Evolutionary conservation across 2,113 vertebrate genomes (phyloP), one percentile per base, ranked within the genome.

Genomic region (Myodes glareolus): DNA sequence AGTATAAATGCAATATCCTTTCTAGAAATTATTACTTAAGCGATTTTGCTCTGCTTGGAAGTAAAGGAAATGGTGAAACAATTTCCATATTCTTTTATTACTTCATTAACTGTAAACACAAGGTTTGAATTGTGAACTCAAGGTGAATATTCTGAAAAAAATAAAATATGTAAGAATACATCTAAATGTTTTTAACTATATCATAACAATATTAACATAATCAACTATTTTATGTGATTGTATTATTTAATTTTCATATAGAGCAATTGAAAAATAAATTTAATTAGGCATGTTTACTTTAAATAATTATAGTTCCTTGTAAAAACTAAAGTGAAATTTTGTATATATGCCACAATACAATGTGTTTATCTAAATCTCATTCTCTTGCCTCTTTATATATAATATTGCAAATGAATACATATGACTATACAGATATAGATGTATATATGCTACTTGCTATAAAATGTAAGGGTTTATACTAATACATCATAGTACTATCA

Each of bases 81-180:
- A 98, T 96, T 97, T 94, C 58, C 33, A 92, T 96, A 91, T 97
- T 2, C 86, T 95, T 98, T 98, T 97, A 95, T 98, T 97, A 86
- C 75, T 97, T 97, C 72, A 93, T 88, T 92, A 98, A 94, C 25
- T 85, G 52, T 88, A 98, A 92, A 47, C 73, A 31, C 33, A 63
- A 91, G 45, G 9, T 84, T 50, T 95, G 77, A 97, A 97, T 92
- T 92, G 17, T 96, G 97, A 98, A 96, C 92, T 92, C 96, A 88
- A 91, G 45, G 76, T 70, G 73, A 91, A 7, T 13, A 97, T 67
- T 88, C 47, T 95, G 70, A 93, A 98, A 97, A 97, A 45, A 97
- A 36, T 67, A 87, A 96, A 95, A 86, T 93, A 76, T 61, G 91
- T 96, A 90, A 90, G 72, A 97, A 86, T 75, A 70, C 45, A 33